These are phyloP conservation scores for Pasiphila rectangulata DNA, from an alignment of 2,888 invertebrate genomes.

Conservation along the genomic window DNA sequence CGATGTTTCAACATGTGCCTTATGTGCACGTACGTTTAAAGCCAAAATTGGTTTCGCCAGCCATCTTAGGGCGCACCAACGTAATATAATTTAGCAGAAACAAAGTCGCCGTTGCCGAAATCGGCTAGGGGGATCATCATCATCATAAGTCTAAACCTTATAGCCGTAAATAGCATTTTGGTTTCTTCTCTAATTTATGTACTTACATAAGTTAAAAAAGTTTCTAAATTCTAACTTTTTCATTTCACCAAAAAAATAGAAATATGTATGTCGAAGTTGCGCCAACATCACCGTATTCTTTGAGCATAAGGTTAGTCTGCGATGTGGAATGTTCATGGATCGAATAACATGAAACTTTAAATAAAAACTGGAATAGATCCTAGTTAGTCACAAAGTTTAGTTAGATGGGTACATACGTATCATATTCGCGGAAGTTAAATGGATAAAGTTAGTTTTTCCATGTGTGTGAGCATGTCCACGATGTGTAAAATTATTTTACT, in stretches of 20 bases:
- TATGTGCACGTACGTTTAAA: too few relatives aligned
- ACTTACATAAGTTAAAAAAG: background rate
- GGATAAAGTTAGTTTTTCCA: conserved; percentile 15
- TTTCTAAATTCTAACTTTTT: background rate
- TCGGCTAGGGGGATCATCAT: too few relatives aligned
- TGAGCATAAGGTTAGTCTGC: background rate
- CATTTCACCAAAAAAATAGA: too few relatives aligned
- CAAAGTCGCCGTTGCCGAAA: too few relatives aligned
- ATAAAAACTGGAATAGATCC: conserved; percentile 22
- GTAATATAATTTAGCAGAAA: too few relatives aligned
- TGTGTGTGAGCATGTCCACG: background rate
- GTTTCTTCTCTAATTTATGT: too few relatives aligned
- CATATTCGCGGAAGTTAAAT: conserved; percentile 9
- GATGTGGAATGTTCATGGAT: background rate
- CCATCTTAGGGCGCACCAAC: too few relatives aligned
- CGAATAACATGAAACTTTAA: conserved; percentile 1
- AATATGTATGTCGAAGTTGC: too few relatives aligned
- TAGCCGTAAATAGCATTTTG: background rate
- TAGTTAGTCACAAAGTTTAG: conserved; percentile 12
- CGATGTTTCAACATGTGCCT: too few relatives aligned
- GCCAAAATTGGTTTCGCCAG: too few relatives aligned
- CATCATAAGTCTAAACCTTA: too few relatives aligned
- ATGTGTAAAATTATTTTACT: background rate
- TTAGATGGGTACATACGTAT: background rate
- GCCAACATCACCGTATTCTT: too few relatives aligned